These are phyloP conservation scores for Drosophila equinoxialis DNA, from an alignment of 1,140 invertebrate species.

Conservation along the genomic window DNA sequence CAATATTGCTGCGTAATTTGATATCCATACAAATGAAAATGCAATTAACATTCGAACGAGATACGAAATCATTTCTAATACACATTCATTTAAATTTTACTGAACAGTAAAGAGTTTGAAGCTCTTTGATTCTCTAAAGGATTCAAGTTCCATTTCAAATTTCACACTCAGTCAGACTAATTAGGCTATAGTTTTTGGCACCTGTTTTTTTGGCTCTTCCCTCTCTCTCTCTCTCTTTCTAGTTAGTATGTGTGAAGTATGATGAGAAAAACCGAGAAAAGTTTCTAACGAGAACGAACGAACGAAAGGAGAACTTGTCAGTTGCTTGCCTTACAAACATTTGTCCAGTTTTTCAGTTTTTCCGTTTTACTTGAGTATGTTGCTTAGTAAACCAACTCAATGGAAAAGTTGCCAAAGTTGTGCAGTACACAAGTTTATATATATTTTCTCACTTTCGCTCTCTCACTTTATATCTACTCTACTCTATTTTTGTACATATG, in stretches of 20 bases:
- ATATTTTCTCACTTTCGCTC: neutral
- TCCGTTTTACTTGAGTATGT: neutral
- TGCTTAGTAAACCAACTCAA: slow-evolving; percentile 13
- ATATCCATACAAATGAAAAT: slow-evolving; percentile 43
- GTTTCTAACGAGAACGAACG: slow-evolving; percentile 39
- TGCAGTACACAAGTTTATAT: neutral
- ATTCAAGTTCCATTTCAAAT: slow-evolving; percentile 12
- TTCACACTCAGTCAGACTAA: slow-evolving; percentile 42
- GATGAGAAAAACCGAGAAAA: slow-evolving; percentile 43
- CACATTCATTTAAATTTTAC: neutral
- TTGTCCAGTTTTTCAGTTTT: slow-evolving; percentile 1
- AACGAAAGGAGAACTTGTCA: slow-evolving; percentile 28
- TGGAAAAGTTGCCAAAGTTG: slow-evolving; percentile 6
- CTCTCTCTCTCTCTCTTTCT: too few relatives aligned
- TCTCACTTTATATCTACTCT: neutral
- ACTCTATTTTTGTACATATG: neutral
- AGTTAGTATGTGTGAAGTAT: slow-evolving; percentile 25
- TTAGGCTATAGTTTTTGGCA: slow-evolving; percentile 65
- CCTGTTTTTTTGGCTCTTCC: slow-evolving; percentile 37
- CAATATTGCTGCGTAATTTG: slow-evolving; percentile 34
- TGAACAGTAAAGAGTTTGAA: neutral
- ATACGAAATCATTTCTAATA: neutral
- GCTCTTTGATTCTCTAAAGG: neutral
- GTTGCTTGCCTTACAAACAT: slow-evolving; percentile 2
- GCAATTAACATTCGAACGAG: slow-evolving; percentile 32